phyloP scores from a whole-genome alignment of 1,140 invertebrate genomes.

The Neomicropteryx cornuta region DNA sequence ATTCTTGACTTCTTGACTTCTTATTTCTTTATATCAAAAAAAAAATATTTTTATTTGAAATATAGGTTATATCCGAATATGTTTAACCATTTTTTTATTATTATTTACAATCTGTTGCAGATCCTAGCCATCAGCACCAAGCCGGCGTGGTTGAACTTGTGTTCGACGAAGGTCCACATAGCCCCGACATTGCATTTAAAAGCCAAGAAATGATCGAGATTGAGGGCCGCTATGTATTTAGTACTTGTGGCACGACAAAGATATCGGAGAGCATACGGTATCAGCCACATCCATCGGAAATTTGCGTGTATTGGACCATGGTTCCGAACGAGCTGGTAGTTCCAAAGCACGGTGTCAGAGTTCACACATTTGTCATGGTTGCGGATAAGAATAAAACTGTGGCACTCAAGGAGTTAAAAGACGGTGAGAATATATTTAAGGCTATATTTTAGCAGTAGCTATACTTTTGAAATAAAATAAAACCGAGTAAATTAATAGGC shows the following conservation, averaged over 20 bases:
- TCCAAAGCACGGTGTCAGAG: slow-evolving; percentile 23
- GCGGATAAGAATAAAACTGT: slow-evolving; percentile 36
- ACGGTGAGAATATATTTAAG: slow-evolving; percentile 26
- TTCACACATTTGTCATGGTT: slow-evolving; percentile 40
- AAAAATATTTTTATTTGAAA: no score
- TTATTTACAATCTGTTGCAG: slow-evolving; percentile 3
- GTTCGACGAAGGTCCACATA: slow-evolving; percentile 26
- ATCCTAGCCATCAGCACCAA: slow-evolving; percentile 17
- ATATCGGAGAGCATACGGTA: slow-evolving; percentile 30
- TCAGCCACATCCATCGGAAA: slow-evolving; percentile 28
- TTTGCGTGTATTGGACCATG: slow-evolving; percentile 36
- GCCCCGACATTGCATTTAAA: slow-evolving; percentile 29
- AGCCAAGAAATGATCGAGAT: slow-evolving; percentile 24
- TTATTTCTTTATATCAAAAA: neutral
- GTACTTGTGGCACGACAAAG: slow-evolving; percentile 29
- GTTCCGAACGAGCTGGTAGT: slow-evolving; percentile 38
- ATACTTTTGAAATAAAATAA: no score
- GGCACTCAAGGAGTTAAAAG: slow-evolving; percentile 36
- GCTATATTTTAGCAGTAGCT: neutral
- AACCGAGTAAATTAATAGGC: slow-evolving; percentile 1
- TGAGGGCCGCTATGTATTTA: slow-evolving; percentile 26
- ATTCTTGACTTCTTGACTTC: neutral
- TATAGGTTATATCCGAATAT: no score
- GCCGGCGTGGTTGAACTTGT: slow-evolving; percentile 34
- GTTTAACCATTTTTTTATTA: no score